Evolutionary conservation across 2,113 vertebrate genomes (phyloP).

Genomic region (Carlito syrichta): DNA sequence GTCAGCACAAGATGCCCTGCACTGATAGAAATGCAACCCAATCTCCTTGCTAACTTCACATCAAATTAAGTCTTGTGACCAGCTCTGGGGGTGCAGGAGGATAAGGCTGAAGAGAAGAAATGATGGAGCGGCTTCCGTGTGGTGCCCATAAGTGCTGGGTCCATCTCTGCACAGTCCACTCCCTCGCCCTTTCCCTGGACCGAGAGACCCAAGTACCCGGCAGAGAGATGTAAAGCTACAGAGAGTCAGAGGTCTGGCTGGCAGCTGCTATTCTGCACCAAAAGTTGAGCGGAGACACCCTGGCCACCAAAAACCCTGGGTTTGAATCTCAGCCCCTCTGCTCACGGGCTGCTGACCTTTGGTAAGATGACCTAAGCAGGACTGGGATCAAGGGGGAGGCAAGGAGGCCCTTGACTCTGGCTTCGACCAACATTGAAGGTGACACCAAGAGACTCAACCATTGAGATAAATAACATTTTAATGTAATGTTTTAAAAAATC

Average conservation of each 20-base stretch:
- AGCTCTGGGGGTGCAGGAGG: rapidly evolving
- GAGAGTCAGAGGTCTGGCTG: background rate
- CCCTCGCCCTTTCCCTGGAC: background rate
- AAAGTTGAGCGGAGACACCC: background rate
- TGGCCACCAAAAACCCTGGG: background rate
- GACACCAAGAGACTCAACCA: background rate
- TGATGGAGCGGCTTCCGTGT: background rate
- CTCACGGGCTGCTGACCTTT: background rate
- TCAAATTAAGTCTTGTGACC: rapidly evolving
- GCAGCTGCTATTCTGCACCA: background rate
- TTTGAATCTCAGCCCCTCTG: rapidly evolving
- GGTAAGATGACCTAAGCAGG: rapidly evolving
- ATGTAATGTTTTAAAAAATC: background rate
- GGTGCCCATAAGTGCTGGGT: background rate
- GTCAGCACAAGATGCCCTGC: no score
- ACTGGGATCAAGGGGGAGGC: background rate
- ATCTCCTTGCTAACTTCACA: background rate
- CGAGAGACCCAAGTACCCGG: background rate
- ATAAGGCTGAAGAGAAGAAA: background rate
- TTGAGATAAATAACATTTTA: background rate
- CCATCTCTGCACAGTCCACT: rapidly evolving
- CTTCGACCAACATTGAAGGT: background rate
- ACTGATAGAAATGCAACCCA: rapidly evolving
- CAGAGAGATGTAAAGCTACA: rapidly evolving
- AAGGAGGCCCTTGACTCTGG: rapidly evolving